Evolutionary conservation across 2,113 vertebrate genomes (phyloP).

Genomic region (Donacobius atricapilla): DNA sequence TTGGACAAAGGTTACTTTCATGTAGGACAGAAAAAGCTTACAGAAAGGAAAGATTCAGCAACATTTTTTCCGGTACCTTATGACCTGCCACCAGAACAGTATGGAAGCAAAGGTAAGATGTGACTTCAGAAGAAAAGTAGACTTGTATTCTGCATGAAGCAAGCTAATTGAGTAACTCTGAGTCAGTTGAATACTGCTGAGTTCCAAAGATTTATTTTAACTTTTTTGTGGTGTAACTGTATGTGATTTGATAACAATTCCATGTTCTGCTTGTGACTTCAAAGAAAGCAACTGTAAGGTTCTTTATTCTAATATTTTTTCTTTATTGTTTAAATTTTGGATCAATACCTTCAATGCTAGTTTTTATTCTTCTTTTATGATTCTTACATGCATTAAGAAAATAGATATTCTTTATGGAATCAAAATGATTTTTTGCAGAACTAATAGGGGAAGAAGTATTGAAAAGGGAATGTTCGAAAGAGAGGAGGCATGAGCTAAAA

Average conservation of each 20-base stretch:
- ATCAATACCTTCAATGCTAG: not conserved
- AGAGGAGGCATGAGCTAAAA: not conserved
- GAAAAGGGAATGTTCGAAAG: not conserved
- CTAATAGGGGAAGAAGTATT: not conserved
- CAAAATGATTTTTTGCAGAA: not conserved
- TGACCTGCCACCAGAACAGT: constrained; percentile 88
- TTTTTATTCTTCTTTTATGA: not conserved
- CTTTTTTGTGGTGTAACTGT: not conserved
- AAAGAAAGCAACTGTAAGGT: not conserved
- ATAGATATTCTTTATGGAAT: not conserved
- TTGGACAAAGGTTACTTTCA: constrained; percentile 72
- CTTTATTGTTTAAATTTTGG: not conserved
- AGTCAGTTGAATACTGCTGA: not conserved
- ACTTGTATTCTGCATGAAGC: not conserved
- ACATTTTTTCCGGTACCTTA: constrained; percentile 87
- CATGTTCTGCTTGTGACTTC: not conserved
- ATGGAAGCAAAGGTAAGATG: constrained; percentile 84
- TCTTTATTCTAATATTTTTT: not conserved
- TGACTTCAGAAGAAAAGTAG: not conserved
- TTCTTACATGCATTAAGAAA: not conserved
- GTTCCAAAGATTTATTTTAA: not conserved
- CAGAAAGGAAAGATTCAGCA: constrained; percentile 56
- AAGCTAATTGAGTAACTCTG: not conserved
- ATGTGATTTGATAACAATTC: not conserved
- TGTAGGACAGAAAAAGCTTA: constrained; percentile 76